Base-by-base conservation (phyloP, 2,113 vertebrate genomes). In the Oenanthe oenanthe region DNA sequence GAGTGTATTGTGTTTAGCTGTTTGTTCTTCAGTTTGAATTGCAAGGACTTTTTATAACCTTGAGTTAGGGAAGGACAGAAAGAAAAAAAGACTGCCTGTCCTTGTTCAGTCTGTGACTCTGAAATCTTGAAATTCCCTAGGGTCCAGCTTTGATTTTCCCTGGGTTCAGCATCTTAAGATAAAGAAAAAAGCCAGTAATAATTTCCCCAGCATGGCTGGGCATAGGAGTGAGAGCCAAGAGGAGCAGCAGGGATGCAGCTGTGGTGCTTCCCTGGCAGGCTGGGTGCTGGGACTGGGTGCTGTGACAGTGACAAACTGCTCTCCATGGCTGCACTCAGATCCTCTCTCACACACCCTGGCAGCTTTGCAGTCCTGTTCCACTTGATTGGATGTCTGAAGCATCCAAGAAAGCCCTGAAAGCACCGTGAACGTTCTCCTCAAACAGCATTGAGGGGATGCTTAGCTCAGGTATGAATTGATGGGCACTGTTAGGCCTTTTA, bases 401-500 rank as follows among this genome's bases (percentile, higher is more conserved):
- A 84, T 88, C 79, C 72, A 13, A 75, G 73, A 71, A 67, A 77
- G 26, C 79, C 12, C 76, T 3, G 73, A 74, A 67, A 77, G 26
- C 79, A 18, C 76, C 3, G 7, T 77, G 75, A 93, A 78, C 2
- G 3, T 32, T 92, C 89, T 89, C 76, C 89, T 90, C 75, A 58
- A 34, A 14, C 43, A 68, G 56, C 82, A 72, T 84, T 88, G 56
- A 75, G 82, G 82, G 77, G 88, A 45, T 77, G 82, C 68, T 92
- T 71, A 78, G 88, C 58, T 15, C 93, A 68, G 68, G 78, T 84
- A 42, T 53, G 84, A 91, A 75, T 38, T 93, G 93, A 88, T 90
- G 73, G 95, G 79, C 82, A 34, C 72, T 22, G 57, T 68, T 88
- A 47, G 79, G 92, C 83, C 89, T 88, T 95, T 96, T 92, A 80